Evolutionary conservation across 2,888 invertebrate species (phyloP), one percentile per base, ranked within the genome.

Genomic region (Andricus curvator): DNA sequence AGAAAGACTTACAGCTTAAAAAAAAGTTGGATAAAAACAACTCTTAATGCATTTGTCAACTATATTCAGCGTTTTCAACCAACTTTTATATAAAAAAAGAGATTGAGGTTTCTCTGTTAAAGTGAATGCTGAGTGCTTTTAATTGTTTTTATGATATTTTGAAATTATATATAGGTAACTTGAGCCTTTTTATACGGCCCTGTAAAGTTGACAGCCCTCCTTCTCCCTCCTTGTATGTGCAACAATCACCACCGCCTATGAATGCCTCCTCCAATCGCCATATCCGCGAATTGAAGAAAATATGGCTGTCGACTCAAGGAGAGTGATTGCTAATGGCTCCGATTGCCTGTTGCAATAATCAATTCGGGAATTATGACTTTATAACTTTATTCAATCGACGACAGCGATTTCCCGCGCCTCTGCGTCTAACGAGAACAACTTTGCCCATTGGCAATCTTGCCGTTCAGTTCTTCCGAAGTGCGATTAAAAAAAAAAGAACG

Each of bases 251-350:
- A 77, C 84, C 83, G 77, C 85, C 81, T 82, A 83, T 81, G 80
- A 78, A 81, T 81, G 77, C 87, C 87, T 86, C 86, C 88, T 86
- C 86, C 88, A 81, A 88, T 89, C 85, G 86, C 87, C 87, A 88
- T 88, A 87, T 86, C 85, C 82, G 87, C 85, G 84, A 88, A 88
- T 87, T 86, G 85, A 79, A 87, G 84, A 85, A 88, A 88, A 87
- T 88, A 89, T 89, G 89, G 89, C 88, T 86, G 88, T 78, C 67
- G 51, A 4, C 6, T 67, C 37, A 41, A 70, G 33, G 74, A 74
- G 56, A 74, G 56, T 51, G n/a, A 74, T 56, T n/a, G 56, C 74
- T 33, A 74, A 74, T 22, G 70, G 51, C 64, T 64, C 11, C 65
- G 62, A 33, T 20, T 62, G 17, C n/a, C 20, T 74, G 60, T 48